These are phyloP conservation scores for Myanophis thanlyinensis DNA, from an alignment of 2,113 vertebrate genomes.

Conservation along the genomic window DNA sequence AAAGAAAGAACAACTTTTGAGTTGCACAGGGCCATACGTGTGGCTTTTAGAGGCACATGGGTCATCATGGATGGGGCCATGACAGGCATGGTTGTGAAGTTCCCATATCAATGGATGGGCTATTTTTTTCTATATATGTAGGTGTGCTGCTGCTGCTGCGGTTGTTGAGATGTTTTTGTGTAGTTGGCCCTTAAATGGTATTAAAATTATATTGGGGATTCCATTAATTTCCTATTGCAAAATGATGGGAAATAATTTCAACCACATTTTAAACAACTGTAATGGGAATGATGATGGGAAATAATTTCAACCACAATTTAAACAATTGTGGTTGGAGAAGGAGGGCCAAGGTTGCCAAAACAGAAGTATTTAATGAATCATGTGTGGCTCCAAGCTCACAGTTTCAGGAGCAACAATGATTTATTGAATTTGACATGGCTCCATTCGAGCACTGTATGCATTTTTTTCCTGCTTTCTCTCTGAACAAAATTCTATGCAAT, in stretches of 20 bases:
- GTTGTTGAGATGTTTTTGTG: neutral
- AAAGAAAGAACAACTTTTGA: neutral
- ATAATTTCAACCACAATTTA: neutral
- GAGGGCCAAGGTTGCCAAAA: neutral
- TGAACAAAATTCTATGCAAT: conserved; percentile 56
- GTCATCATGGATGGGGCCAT: neutral
- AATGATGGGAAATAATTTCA: neutral
- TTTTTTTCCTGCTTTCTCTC: conserved; percentile 22
- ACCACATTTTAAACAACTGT: neutral
- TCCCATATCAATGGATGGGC: neutral
- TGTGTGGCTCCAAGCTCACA: neutral
- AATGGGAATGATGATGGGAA: neutral
- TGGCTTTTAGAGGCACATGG: neutral
- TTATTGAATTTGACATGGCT: conserved; percentile 23
- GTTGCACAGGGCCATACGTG: neutral
- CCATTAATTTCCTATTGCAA: neutral
- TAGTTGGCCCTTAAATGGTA: neutral
- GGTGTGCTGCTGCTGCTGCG: neutral
- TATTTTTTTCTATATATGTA: neutral
- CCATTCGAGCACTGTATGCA: conserved; percentile 37
- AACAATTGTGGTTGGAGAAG: neutral
- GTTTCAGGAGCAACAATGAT: neutral
- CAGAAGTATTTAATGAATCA: neutral
- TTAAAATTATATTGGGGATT: neutral
- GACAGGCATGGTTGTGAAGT: neutral